Base-by-base conservation (phyloP, 2,113 vertebrate species). In the Misgurnus mizolepis region DNA sequence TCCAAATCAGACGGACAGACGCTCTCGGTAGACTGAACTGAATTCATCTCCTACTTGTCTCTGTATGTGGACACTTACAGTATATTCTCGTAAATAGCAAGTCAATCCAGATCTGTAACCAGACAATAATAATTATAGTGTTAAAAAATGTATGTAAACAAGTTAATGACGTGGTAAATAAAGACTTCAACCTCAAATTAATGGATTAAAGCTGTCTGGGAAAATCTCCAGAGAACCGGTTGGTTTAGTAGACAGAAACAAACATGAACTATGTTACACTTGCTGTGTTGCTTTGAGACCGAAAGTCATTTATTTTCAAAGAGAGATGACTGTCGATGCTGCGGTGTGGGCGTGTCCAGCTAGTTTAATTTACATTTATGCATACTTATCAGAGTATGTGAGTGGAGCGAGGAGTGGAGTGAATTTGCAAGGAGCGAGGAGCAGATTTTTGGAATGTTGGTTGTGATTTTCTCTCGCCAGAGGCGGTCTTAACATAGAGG, bases 131-230 rank as follows among this genome's bases (percentile, higher is more conserved):
- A 60, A 4, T 43, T 11, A 43, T 41, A 6, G 14, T 6, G 43
- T 11, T 10, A 18, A 6, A 10, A 60, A 27, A 53, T 41, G 6
- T 1, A 49, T 11, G 12, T 49, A 49, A 49, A 39, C 39, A 0
- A 39, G 68, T 49, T 71, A 40, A 64, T 64, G 27, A 34, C 49
- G 43, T 49, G 43, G 43, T 75, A 75, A 61, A 64, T 15, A 64
- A 39, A 47, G 43, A n/a, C 58, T 49, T 12, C 7, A 45, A 49
- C 58, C 60, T 39, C 27, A 3, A 75, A 62, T 75, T 34, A 47
- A 12, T 5, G 43, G 43, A 62, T 75, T 47, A 27, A 10, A 75
- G 12, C 58, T 75, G 22, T 27, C 58, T 75, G 58, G 43, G 72
- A 64, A 75, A 75, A 22, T 5, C 6, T 11, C 39, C 10, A 18